Conservation (phyloP, 2,113 vertebrate genomes). For the Pao palembangensis region DNA sequence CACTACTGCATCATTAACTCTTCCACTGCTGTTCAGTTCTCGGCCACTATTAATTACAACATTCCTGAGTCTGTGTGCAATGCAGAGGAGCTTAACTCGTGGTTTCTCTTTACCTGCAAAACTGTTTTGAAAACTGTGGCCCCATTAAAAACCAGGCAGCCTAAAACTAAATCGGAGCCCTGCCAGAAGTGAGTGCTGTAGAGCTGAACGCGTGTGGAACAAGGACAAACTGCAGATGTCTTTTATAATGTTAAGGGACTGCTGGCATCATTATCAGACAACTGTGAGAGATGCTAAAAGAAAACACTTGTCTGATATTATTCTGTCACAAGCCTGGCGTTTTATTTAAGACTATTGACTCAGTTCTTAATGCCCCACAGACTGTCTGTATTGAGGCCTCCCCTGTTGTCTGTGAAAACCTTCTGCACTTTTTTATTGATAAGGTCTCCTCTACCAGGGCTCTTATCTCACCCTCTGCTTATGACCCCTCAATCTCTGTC, state of each 20-base stretch:
- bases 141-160: too few relatives aligned
- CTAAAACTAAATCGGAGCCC: neutral
- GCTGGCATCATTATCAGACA: neutral
- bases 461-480: too few relatives aligned
- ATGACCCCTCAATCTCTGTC: too few relatives aligned
- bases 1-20: neutral
- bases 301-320: neutral
- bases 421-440: too few relatives aligned
- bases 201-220: neutral
- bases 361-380: too few relatives aligned
- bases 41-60: neutral
- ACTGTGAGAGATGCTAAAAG: conserved; percentile 5
- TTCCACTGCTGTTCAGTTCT: neutral
- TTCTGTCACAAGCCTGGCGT: neutral
- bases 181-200: too few relatives aligned
- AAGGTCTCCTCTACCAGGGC: too few relatives aligned
- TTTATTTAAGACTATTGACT: too few relatives aligned
- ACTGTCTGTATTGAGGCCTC: too few relatives aligned
- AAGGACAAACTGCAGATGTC: neutral
- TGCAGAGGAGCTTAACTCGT: neutral
- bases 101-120: neutral
- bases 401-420: too few relatives aligned
- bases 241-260: neutral
- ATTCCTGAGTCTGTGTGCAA: neutral
- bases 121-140: neutral